Conservation (phyloP, 2,113 vertebrate species). For the Daphoenositta chrysoptera region DNA sequence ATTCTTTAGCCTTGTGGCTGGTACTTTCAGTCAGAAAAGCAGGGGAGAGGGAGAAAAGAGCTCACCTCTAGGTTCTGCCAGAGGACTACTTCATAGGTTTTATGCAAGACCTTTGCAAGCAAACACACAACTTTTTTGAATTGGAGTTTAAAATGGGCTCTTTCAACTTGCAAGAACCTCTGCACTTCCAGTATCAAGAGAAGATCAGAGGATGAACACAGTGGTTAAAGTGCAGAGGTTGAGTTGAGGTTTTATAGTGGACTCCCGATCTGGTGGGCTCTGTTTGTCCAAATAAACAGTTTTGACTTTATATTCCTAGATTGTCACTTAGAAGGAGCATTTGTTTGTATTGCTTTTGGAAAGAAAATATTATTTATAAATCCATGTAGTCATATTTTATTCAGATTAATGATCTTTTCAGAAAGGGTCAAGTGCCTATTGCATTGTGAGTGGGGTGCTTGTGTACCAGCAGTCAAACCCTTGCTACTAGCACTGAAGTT, state of each 20-base stretch:
- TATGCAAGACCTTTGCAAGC: not conserved
- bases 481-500: not conserved
- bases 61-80: not conserved
- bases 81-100: not conserved
- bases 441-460: not conserved
- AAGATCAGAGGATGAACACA: not conserved
- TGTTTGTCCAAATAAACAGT: not conserved
- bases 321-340: not conserved
- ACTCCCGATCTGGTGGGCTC: not conserved
- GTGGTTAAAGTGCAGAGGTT: not conserved
- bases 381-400: not conserved
- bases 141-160: not conserved
- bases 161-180: not conserved
- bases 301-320: not conserved
- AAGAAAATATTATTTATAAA: not conserved
- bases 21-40: not conserved
- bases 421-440: not conserved
- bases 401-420: not conserved
- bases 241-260: not conserved
- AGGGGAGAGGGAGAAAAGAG: not conserved
- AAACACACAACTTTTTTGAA: not conserved
- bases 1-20: not conserved
- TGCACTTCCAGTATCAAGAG: not conserved
- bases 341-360: not conserved
- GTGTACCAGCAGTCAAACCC: not conserved